Evolutionary conservation across 1,140 invertebrate genomes (phyloP), one percentile per base, ranked within the genome.

Genomic region (Paraescarpia echinospica): DNA sequence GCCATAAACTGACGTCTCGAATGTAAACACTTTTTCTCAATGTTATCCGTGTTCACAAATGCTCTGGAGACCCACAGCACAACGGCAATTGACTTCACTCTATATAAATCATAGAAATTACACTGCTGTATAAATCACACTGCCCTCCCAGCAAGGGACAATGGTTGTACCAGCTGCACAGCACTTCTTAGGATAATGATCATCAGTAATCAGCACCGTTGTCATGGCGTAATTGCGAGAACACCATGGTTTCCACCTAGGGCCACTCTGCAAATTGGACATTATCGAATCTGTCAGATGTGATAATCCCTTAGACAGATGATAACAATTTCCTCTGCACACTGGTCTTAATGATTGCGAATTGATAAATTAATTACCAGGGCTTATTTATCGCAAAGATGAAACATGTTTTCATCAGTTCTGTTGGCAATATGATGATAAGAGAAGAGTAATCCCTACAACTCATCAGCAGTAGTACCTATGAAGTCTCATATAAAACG

Each of bases 241-340:
- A 77, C 59, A 77, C 59, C 4, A 5, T 77, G 59, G 59, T 77
- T 77, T 77, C 59, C 59, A 77, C 59, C 12, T 27, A 77, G 2
- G 4, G 18, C 59, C 59, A 77, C 1, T 77, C 59, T 14, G 59
- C 59, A 77, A 77, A 77, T 31, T 77, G 59, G 18, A 77, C 59
- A 77, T 77, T 77, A 77, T 77, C 59, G 27, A 77, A 77, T 77
- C 59, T 77, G 59, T 77, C 59, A 77, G 59, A 77, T 77, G 59
- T 18, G 27, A 77, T 77, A 77, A 77, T 77, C 59, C 27, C 59
- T 51, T 27, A 77, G 8, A 77, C 59, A 12, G 59, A 77, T 77
- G 59, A 77, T 77, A 77, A 77, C 59, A 77, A 77, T 77, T 77
- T 77, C 59, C 59, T 77, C 8, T 2, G 59, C 59, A 77, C 59